Evolutionary conservation across 2,113 vertebrate species (phyloP).

Genomic region (Muntiacus muntjak): DNA sequence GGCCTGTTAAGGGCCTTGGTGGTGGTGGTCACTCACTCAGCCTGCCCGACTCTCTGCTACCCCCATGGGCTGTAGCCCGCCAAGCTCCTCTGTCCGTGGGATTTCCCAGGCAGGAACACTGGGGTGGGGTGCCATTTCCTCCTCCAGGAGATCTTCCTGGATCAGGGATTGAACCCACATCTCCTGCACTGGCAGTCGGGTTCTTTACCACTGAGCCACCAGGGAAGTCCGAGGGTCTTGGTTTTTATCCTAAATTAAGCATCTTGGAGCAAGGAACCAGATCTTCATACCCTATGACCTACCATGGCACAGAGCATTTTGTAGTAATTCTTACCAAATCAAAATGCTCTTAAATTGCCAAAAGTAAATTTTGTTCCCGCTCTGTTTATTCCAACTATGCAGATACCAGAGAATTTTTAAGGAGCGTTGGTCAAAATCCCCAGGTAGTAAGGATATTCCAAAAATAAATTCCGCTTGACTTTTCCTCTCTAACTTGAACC

Average conservation of each 20-base stretch:
- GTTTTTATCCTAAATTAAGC: not conserved
- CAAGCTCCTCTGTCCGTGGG: not conserved
- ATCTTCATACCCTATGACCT: fast-evolving
- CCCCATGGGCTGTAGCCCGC: not conserved
- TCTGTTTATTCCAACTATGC: not conserved
- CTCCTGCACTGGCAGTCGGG: not conserved
- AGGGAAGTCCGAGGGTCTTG: not conserved
- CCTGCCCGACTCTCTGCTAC: not conserved
- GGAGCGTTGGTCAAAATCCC: not conserved
- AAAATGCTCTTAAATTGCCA: not conserved
- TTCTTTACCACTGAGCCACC: not conserved
- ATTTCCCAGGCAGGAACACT: not conserved
- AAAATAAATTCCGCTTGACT: not conserved
- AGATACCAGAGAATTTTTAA: not conserved
- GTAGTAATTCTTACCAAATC: fast-evolving
- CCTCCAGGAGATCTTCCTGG: not conserved
- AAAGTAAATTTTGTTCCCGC: not conserved
- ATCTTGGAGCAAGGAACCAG: too few relatives aligned
- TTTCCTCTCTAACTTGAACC: too few relatives aligned
- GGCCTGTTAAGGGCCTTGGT: not conserved
- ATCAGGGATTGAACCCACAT: not conserved
- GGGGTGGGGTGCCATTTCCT: not conserved
- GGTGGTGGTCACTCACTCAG: not conserved
- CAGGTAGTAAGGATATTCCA: not conserved
- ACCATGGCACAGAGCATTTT: not conserved